Conservation (phyloP, 2,888 invertebrate species). For the Xestoiulus laeticollis region DNA sequence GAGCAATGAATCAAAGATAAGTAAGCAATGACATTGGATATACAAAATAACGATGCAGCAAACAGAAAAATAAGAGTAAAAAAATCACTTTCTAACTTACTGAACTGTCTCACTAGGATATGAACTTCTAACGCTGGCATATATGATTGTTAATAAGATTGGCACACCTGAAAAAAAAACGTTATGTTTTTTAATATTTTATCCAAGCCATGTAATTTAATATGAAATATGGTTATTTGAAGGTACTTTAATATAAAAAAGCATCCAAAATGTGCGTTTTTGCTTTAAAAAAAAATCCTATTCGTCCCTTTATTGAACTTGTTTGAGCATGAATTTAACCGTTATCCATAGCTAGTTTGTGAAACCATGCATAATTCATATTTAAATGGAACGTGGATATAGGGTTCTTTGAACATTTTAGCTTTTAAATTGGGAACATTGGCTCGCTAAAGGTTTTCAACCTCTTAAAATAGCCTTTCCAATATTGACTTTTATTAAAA, state of each 20-base stretch:
- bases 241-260: neutral
- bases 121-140: conserved; percentile 54
- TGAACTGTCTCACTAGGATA: conserved; percentile 64
- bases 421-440: neutral
- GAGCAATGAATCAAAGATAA: neutral
- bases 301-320: neutral
- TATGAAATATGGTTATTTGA: neutral
- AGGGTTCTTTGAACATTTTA: neutral
- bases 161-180: conserved; percentile 49
- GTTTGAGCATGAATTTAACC: neutral
- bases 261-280: neutral
- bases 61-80: no score
- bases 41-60: no score
- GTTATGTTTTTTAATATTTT: neutral
- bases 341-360: neutral
- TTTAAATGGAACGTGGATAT: neutral
- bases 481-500: neutral
- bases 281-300: neutral
- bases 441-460: neutral
- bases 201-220: neutral
- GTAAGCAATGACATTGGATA: conserved; percentile 47
- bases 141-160: conserved; percentile 46
- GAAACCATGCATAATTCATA: neutral
- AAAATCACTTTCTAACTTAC: neutral
- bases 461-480: neutral